Percentiles rank a stretch among this genome's conserved stretches.
These are phyloP conservation scores for Cygnus atratus DNA, from an alignment of 2,113 vertebrate species.

Conservation along the genomic window DNA sequence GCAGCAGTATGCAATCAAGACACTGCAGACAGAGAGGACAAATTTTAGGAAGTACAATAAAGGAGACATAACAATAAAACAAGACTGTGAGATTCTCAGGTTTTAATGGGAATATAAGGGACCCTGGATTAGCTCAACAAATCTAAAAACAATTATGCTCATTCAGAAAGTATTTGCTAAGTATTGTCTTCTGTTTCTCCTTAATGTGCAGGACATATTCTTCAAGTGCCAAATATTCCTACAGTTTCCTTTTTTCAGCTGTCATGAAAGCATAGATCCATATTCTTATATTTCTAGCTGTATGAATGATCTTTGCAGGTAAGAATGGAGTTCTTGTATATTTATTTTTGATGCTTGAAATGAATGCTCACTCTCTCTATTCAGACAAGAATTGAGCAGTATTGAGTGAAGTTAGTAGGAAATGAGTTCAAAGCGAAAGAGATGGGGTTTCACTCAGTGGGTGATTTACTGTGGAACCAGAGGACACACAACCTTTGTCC, in stretches of 20 bases:
- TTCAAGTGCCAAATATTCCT: conserved; percentile 96
- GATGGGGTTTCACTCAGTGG: neutral
- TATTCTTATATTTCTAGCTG: conserved; percentile 97
- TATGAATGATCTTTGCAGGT: conserved; percentile 96
- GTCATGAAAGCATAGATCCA: conserved; percentile 95
- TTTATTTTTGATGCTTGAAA: neutral
- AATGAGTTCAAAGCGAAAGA: neutral
- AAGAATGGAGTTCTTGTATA: conserved; percentile 72
- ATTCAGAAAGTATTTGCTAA: neutral
- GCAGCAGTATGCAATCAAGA: neutral
- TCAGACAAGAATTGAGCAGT: neutral
- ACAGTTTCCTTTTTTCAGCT: conserved; percentile 96
- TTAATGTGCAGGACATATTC: conserved; percentile 84
- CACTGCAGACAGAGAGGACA: neutral
- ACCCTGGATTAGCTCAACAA: neutral
- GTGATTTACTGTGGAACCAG: neutral
- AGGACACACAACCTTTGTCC: neutral
- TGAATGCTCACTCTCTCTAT: neutral
- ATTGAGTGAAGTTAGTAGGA: neutral
- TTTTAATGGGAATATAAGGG: neutral
- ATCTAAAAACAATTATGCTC: neutral
- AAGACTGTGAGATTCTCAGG: neutral
- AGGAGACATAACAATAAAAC: neutral
- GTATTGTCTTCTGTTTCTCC: neutral
- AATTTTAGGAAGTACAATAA: neutral